phyloP scores from a whole-genome alignment of 2,888 invertebrate genomes.

The Cephus pulcher region DNA sequence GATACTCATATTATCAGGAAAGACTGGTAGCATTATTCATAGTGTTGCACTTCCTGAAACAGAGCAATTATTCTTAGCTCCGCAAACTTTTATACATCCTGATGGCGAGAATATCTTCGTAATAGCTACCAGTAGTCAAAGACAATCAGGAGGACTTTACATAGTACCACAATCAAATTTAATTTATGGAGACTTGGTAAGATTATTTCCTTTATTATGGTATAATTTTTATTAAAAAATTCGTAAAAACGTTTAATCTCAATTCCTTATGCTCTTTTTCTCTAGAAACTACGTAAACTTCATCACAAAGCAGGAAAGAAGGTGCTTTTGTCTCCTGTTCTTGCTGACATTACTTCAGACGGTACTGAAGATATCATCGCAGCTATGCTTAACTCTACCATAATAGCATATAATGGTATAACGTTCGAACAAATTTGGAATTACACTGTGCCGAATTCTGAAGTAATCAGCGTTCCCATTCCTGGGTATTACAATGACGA shows the following conservation, averaged over 20 bases:
- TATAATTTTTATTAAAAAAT: slow-evolving; percentile 10
- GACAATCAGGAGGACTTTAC: slow-evolving; percentile 78
- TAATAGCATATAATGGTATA: slow-evolving; percentile 79
- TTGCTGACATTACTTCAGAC: slow-evolving; percentile 81
- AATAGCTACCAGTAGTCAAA: slow-evolving; percentile 81
- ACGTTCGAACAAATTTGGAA: slow-evolving; percentile 80
- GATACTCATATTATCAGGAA: slow-evolving; percentile 78
- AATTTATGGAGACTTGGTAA: slow-evolving; percentile 68
- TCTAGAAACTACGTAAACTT: slow-evolving; percentile 69
- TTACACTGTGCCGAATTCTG: slow-evolving; percentile 74
- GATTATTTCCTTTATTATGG: not conserved
- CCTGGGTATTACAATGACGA: slow-evolving; percentile 85
- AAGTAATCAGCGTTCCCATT: slow-evolving; percentile 81
- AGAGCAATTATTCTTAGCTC: slow-evolving; percentile 79
- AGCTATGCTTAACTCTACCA: slow-evolving; percentile 78
- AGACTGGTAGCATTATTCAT: slow-evolving; percentile 74
- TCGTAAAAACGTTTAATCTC: not conserved
- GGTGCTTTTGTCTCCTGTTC: slow-evolving; percentile 74
- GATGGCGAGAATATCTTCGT: slow-evolving; percentile 75
- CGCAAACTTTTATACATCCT: slow-evolving; percentile 73
- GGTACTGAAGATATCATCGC: slow-evolving; percentile 78
- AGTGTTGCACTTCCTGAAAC: slow-evolving; percentile 74
- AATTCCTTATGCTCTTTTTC: slow-evolving; percentile 22
- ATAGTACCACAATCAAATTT: slow-evolving; percentile 72
- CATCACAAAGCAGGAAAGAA: slow-evolving; percentile 75